These are phyloP conservation scores for Liopterus haemorrhoidalis DNA, from an alignment of 2,888 invertebrate genomes.

Conservation along the genomic window DNA sequence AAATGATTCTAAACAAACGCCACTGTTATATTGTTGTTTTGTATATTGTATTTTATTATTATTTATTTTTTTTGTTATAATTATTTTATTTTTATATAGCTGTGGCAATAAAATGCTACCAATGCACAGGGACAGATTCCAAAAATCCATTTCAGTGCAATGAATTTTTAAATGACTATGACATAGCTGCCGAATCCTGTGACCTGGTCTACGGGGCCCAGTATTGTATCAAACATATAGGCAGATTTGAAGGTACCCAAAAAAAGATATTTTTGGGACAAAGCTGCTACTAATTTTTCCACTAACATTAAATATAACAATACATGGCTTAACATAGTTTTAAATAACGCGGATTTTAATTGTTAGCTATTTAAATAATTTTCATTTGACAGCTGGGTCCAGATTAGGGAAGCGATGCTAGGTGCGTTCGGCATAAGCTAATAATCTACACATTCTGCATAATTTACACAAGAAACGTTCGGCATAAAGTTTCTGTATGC, in stretches of 20 bases:
- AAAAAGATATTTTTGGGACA: neutral
- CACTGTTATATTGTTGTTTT: neutral
- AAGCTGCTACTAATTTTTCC: constrained; percentile 5
- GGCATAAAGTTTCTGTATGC: too few relatives aligned
- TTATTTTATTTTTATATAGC: constrained; percentile 48
- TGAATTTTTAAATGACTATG: constrained; percentile 63
- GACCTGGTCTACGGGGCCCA: constrained; percentile 74
- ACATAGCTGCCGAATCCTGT: constrained; percentile 65
- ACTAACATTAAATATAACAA: too few relatives aligned
- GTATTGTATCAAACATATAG: constrained; percentile 90
- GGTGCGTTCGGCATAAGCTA: too few relatives aligned
- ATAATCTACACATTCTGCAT: too few relatives aligned
- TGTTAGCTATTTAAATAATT: too few relatives aligned
- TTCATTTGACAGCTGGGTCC: too few relatives aligned
- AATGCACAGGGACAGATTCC: constrained; percentile 79
- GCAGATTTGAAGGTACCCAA: constrained; percentile 77
- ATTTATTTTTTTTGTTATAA: constrained; percentile 21
- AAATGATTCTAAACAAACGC: neutral
- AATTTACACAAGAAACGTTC: too few relatives aligned
- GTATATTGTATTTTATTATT: neutral
- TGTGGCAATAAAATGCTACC: constrained; percentile 72
- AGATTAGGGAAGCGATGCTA: too few relatives aligned
- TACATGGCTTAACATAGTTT: too few relatives aligned
- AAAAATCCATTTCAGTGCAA: constrained; percentile 75
- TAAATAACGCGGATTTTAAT: too few relatives aligned